These are phyloP conservation scores for Leptinotarsa peninsularis DNA, from an alignment of 2,888 invertebrate genomes.

Conservation along the genomic window DNA sequence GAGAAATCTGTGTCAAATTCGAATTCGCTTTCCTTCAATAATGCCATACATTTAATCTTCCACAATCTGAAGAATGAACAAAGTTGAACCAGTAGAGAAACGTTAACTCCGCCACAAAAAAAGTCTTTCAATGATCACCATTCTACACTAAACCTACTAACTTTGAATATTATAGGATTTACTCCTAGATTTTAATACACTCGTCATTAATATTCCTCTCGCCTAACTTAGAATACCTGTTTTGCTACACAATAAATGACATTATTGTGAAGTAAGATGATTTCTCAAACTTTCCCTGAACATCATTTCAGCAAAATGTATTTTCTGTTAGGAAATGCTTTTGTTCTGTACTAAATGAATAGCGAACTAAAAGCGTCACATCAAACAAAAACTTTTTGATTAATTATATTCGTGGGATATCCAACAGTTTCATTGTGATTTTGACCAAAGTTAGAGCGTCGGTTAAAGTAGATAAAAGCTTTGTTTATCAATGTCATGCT, in stretches of 20 bases:
- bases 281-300: background rate
- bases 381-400: background rate
- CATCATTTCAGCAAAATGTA: background rate
- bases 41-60: no score
- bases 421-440: constrained; percentile 3
- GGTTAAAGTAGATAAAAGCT: constrained; percentile 22
- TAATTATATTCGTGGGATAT: constrained; percentile 1
- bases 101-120: no score
- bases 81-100: no score
- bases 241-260: background rate
- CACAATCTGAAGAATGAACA: no score
- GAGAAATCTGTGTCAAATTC: no score
- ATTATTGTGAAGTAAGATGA: background rate
- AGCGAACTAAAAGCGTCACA: background rate
- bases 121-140: no score
- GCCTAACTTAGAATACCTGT: background rate
- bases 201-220: background rate
- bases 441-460: background rate
- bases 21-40: no score
- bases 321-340: background rate
- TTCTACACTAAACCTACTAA: no score
- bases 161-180: no score
- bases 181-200: no score
- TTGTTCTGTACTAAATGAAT: background rate
- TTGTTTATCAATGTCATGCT: constrained; percentile 28